Evolutionary conservation across 2,797 vertebrate species (phyloP).

Genomic region (Pteronotus mesoamericanus): DNA sequence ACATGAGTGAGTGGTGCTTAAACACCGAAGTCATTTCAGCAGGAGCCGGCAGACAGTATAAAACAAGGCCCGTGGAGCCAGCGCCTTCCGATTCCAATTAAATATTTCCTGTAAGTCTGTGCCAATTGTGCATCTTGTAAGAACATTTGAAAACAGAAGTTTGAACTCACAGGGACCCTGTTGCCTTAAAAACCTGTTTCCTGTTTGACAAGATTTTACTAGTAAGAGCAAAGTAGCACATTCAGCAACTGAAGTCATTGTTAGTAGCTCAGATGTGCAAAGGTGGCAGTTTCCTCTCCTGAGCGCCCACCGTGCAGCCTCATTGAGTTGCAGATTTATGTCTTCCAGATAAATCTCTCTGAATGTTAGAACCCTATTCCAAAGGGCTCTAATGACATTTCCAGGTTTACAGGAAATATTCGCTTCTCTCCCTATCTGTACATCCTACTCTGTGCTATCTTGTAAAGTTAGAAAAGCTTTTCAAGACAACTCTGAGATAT

Average conservation of each 20-base stretch:
- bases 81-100: conserved; percentile 83
- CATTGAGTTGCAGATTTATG: background rate
- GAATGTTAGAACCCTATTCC: background rate
- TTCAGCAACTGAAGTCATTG: conserved; percentile 82
- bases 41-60: conserved; percentile 73
- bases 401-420: conserved; percentile 57
- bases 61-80: conserved; percentile 78
- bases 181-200: conserved; percentile 85
- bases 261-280: conserved; percentile 65
- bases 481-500: background rate
- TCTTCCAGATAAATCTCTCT: conserved; percentile 35
- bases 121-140: conserved; percentile 85
- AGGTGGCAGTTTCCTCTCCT: conserved; percentile 74
- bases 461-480: conserved; percentile 3
- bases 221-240: conserved; percentile 78
- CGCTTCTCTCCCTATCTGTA: conserved; percentile 36
- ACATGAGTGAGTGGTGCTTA: conserved; percentile 57
- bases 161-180: conserved; percentile 84
- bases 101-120: conserved; percentile 83
- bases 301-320: rapidly evolving
- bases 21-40: conserved; percentile 70
- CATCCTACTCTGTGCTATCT: background rate
- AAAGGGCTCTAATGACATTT: conserved; percentile 35
- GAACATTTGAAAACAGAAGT: conserved; percentile 80
- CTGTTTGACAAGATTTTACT: conserved; percentile 86